Evolutionary conservation across 2,888 invertebrate genomes (phyloP), one percentile per base, ranked within the genome.

Genomic region (Busseola fusca): DNA sequence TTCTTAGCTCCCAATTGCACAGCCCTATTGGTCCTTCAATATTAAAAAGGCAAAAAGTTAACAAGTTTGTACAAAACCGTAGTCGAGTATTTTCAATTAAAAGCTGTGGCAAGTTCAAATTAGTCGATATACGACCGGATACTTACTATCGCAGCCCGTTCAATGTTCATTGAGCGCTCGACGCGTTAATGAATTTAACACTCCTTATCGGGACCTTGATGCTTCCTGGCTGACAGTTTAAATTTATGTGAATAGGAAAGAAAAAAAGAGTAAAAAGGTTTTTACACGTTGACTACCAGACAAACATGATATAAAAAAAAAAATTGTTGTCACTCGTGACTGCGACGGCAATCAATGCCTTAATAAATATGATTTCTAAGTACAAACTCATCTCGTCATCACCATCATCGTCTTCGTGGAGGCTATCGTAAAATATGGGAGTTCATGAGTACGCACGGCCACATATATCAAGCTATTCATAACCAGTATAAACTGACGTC

Each of bases 91-190:
- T 76, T 72, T 76, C 73, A 52, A 68, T 65, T 52, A 52, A 65
- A 69, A 69, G 18, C 52, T 50, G n/a, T 58, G 34, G 21, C 30
- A 50, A 50, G 54, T 69, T 68, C 34, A 71, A 71, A 60, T 66
- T 66, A 50, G 57, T 27, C 40, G 80, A 62, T 66, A 67, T 56
- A 14, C 54, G 18, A 27, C 69, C 81, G 78, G 75, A 76, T 81
- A 59, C 59, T 25, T 21, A 50, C 25, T 75, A 82, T 82, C 77
- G 59, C 56, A 21, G 57, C 48, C 37, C 64, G 64, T 73, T 78
- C 75, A 83, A 45, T 50, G 82, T 74, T 74, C 78, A 74, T 76
- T 76, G 74, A 78, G 37, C 69, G 54, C 42, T 54, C 58, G 57
- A 64, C 45, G 56, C 52, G 25, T 34, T 81, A 71, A 79, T 81